Evolutionary conservation across 2,113 vertebrate genomes (phyloP).

Genomic region (Heterocephalus glaber): DNA sequence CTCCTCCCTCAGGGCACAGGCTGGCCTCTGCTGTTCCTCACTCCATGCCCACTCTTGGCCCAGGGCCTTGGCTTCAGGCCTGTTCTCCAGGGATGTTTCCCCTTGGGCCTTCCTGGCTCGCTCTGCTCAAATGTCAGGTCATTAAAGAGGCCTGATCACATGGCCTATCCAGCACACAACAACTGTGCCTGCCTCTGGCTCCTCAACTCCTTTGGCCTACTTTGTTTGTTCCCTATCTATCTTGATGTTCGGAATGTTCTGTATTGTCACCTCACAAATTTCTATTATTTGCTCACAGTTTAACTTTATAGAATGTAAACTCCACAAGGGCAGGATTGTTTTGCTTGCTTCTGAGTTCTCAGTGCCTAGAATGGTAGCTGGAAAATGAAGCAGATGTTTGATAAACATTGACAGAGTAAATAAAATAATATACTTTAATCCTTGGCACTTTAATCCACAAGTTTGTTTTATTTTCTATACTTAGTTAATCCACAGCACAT

Average conservation of each 20-base stretch:
- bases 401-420: not conserved
- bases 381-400: constrained; percentile 24
- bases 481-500: not conserved
- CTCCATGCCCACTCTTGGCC: too few species aligned
- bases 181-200: not conserved
- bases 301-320: not conserved
- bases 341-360: not conserved
- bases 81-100: too few species aligned
- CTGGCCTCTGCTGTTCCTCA: too few species aligned
- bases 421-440: constrained; percentile 37
- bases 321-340: not conserved
- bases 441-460: not conserved
- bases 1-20: too few species aligned
- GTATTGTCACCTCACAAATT: not conserved
- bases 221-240: not conserved
- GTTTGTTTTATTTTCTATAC: not conserved
- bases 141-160: not conserved
- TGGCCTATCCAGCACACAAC: too few species aligned
- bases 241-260: not conserved
- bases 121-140: not conserved
- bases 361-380: not conserved
- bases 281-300: not conserved
- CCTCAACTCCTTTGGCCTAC: not conserved
- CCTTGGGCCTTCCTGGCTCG: too few species aligned
- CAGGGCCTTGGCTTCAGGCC: too few species aligned